Evolutionary conservation across 2,888 invertebrate species (phyloP).

Genomic region (Drosophila sordidula): DNA sequence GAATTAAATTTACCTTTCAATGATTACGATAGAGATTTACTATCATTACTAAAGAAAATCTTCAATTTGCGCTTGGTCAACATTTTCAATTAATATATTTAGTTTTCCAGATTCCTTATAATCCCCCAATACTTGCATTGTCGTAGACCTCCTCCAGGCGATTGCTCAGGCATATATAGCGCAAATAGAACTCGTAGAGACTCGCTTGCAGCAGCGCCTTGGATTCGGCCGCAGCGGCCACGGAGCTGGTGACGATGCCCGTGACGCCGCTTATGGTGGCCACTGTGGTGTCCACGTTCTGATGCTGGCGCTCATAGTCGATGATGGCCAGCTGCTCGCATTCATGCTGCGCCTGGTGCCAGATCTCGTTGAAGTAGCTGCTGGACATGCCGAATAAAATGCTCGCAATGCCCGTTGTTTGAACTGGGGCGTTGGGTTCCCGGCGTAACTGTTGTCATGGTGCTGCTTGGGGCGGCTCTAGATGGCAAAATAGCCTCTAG

Average conservation of each 20-base stretch:
- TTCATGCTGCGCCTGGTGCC: constrained; percentile 87
- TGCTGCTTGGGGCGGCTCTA: constrained; percentile 1
- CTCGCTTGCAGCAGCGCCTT: constrained; percentile 85
- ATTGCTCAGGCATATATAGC: constrained; percentile 91
- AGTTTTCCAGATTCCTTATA: not conserved
- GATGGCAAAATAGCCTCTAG: too few relatives aligned
- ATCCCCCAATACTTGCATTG: constrained; percentile 82
- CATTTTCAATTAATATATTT: too few relatives aligned
- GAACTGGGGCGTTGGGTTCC: not conserved
- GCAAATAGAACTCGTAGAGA: constrained; percentile 90
- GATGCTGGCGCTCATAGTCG: constrained; percentile 88
- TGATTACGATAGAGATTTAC: too few relatives aligned
- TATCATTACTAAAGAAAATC: too few relatives aligned
- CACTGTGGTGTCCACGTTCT: constrained; percentile 85
- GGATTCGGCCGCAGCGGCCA: constrained; percentile 84
- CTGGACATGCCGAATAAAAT: constrained; percentile 88
- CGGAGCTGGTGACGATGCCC: constrained; percentile 80
- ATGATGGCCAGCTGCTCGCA: constrained; percentile 83
- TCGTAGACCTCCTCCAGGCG: constrained; percentile 93
- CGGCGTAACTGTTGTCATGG: constrained; percentile 43
- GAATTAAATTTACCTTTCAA: too few relatives aligned
- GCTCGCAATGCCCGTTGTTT: constrained; percentile 9
- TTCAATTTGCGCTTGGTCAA: too few relatives aligned
- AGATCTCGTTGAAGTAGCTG: constrained; percentile 89
- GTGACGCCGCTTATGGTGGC: constrained; percentile 85